Conservation (phyloP, 2,113 vertebrate genomes). For the Alligator sinensis region DNA sequence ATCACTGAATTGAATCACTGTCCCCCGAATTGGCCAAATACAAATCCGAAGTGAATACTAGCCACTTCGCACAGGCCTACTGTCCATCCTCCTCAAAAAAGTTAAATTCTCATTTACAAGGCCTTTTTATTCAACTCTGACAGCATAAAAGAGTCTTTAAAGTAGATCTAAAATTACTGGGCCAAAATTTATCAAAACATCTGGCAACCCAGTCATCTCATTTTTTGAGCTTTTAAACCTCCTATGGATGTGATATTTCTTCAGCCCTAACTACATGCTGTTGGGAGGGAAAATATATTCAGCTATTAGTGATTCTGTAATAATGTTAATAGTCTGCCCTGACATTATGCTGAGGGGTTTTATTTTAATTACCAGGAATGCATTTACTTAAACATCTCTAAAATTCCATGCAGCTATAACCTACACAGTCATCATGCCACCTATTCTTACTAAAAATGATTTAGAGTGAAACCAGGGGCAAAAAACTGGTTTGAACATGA, state of each 20-base stretch:
- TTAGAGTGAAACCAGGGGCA: not conserved
- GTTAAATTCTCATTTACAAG: not conserved
- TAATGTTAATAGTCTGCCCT: not conserved
- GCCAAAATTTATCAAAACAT: not conserved
- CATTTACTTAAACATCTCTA: not conserved
- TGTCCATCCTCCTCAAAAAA: not conserved
- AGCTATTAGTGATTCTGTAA: not conserved
- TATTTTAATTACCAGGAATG: slow-evolving; percentile 27
- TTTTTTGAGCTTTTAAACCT: not conserved
- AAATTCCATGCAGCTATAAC: not conserved
- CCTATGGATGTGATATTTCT: not conserved
- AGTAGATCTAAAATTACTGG: not conserved
- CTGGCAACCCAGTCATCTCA: not conserved
- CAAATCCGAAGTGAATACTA: too few relatives aligned
- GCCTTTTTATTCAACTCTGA: not conserved
- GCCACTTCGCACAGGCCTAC: too few relatives aligned
- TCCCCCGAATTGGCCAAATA: too few relatives aligned
- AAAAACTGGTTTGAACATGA: not conserved
- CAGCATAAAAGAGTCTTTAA: not conserved
- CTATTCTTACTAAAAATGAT: not conserved
- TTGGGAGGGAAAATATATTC: not conserved
- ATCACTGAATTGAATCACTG: too few relatives aligned
- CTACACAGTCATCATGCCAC: not conserved
- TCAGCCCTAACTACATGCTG: not conserved
- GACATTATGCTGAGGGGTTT: not conserved